These are phyloP conservation scores for Sminthopsis crassicaudata DNA, from an alignment of 2,113 vertebrate genomes.

Conservation along the genomic window DNA sequence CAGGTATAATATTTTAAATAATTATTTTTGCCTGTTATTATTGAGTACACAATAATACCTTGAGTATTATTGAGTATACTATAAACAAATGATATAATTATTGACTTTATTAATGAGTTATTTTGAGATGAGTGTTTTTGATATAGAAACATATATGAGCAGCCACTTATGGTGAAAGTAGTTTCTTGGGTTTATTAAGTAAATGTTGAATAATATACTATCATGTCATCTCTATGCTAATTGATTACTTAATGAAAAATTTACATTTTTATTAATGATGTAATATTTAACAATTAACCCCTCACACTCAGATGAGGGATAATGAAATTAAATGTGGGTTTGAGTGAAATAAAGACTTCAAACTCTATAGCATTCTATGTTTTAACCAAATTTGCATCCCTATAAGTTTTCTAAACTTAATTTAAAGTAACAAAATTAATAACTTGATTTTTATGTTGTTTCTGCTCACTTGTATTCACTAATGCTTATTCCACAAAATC, in stretches of 20 bases:
- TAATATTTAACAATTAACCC: background rate
- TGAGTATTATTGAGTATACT: background rate
- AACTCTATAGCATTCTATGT: background rate
- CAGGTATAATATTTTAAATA: background rate
- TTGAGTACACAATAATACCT: background rate
- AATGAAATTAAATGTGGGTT: background rate
- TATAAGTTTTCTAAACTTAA: background rate
- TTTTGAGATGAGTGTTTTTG: background rate
- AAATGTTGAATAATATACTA: background rate
- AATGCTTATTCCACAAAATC: background rate
- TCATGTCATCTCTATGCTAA: background rate
- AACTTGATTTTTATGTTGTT: background rate
- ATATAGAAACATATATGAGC: background rate
- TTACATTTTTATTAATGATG: background rate
- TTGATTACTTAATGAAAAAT: background rate
- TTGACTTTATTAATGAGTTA: background rate
- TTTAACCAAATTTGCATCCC: background rate
- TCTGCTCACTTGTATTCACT: background rate
- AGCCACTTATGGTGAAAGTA: background rate
- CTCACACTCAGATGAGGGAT: background rate
- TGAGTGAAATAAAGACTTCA: background rate
- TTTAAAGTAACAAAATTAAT: background rate
- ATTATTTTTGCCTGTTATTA: background rate
- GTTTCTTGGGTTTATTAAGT: background rate
- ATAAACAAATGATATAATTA: background rate